Percentiles rank a stretch among this genome's conserved stretches.
Conservation (phyloP, 2,113 vertebrate species). For the Ammodytes dubius region DNA sequence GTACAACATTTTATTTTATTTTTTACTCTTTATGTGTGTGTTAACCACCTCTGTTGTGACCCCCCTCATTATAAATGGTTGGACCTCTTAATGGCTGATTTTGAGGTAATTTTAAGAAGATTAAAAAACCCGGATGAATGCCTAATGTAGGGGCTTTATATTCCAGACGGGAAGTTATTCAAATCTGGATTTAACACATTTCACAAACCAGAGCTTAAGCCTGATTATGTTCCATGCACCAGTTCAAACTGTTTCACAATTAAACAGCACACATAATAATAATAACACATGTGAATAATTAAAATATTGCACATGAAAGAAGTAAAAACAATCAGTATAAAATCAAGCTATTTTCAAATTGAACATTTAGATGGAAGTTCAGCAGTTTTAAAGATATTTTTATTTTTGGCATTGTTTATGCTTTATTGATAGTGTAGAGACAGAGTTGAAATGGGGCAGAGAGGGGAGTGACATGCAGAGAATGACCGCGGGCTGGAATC, state of each 20-base stretch:
- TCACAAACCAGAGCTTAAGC: background rate
- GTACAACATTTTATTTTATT: too few relatives aligned
- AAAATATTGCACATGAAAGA: too few relatives aligned
- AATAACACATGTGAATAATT: background rate
- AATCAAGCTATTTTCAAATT: background rate
- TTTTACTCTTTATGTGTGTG: background rate
- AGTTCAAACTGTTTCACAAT: too few relatives aligned
- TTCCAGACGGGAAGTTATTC: background rate
- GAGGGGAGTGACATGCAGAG: too few relatives aligned
- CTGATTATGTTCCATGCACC: background rate
- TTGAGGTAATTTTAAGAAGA: background rate
- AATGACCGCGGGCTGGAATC: too few relatives aligned
- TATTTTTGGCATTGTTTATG: too few relatives aligned
- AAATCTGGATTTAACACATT: background rate
- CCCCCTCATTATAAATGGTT: background rate
- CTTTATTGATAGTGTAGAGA: too few relatives aligned
- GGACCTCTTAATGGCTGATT: background rate
- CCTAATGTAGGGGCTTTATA: background rate
- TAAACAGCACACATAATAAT: background rate
- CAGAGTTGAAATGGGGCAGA: too few relatives aligned
- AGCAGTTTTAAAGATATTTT: background rate
- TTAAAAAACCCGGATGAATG: background rate
- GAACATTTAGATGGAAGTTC: background rate
- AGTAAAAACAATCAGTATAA: too few relatives aligned
- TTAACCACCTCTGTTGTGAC: background rate